A percentile compares a stretch with the other conserved stretches of the same genome.
Evolutionary conservation across 2,113 vertebrate species (phyloP).

Genomic region (Synchiropus splendidus): DNA sequence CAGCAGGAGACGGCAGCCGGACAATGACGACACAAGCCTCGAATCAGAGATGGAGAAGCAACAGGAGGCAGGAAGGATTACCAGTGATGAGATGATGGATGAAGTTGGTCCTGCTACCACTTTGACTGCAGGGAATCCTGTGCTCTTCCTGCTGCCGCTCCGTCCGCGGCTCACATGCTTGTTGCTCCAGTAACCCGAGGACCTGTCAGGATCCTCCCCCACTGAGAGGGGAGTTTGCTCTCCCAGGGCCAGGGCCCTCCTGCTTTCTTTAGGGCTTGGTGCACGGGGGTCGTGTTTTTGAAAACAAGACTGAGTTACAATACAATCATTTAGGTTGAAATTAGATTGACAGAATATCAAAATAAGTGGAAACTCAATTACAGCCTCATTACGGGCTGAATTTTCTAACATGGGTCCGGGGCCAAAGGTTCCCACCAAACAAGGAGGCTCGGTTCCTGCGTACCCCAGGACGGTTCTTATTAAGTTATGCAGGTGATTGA

Average conservation of each 20-base stretch:
- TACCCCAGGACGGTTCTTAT: constrained; percentile 25
- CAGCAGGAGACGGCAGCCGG: constrained; percentile 14
- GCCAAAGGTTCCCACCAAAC: constrained; percentile 47
- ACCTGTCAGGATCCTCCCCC: constrained; percentile 36
- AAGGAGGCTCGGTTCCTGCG: constrained; percentile 33
- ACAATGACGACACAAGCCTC: constrained; percentile 35
- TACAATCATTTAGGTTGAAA: constrained; percentile 48
- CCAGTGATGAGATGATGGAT: constrained; percentile 31
- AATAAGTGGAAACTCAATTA: constrained; percentile 58
- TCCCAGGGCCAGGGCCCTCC: constrained; percentile 13
- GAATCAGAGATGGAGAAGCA: constrained; percentile 24
- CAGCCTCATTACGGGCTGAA: constrained; percentile 35
- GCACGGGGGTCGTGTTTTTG: constrained; percentile 31
- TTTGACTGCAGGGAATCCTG: constrained; percentile 26
- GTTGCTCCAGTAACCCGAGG: constrained; percentile 55
- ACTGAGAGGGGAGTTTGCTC: constrained; percentile 19
- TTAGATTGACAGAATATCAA: constrained; percentile 56
- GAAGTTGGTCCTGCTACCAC: constrained; percentile 33
- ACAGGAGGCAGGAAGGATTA: constrained; percentile 9
- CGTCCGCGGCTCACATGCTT: constrained; percentile 27
- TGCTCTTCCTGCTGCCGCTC: constrained; percentile 10
- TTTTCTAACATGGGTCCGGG: constrained; percentile 34
- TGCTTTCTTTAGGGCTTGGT: constrained; percentile 26
- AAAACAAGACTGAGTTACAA: constrained; percentile 49
- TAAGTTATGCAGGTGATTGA: constrained; percentile 43